A percentile compares a stretch with the other conserved stretches of the same genome.
Evolutionary conservation across 2,888 invertebrate species (phyloP).

Genomic region (Mythimna vitellina): DNA sequence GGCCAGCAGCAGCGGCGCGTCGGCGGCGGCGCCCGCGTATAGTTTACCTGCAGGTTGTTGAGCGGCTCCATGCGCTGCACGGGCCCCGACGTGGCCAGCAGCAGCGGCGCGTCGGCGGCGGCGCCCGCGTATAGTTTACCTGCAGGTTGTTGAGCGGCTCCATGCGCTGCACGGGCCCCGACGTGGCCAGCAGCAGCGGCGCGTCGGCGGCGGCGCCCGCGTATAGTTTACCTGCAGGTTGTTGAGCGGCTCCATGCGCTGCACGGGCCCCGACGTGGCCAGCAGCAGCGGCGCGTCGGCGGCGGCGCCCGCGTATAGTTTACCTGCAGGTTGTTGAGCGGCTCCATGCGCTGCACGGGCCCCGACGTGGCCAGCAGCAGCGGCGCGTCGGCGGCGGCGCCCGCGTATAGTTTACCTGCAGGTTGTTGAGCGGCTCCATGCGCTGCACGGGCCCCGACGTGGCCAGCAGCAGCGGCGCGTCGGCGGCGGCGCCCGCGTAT

Average conservation of each 20-base stretch:
- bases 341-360: conserved; percentile 99
- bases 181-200: conserved; percentile 94
- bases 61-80: conserved; percentile 99
- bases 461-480: conserved; percentile 94
- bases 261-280: conserved; percentile 96
- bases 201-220: conserved; percentile 93
- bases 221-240: too few relatives aligned
- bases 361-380: conserved; percentile 96
- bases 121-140: too few relatives aligned
- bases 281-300: conserved; percentile 95
- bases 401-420: too few relatives aligned
- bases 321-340: conserved; percentile 98
- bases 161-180: conserved; percentile 98
- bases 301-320: conserved; percentile 91
- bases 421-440: conserved; percentile 99
- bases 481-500: conserved; percentile 92
- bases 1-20: conserved; percentile 94
- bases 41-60: conserved; percentile 98
- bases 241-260: conserved; percentile 99
- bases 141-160: conserved; percentile 99
- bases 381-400: conserved; percentile 93
- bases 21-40: conserved; percentile 92
- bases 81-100: conserved; percentile 96
- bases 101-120: conserved; percentile 94
- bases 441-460: conserved; percentile 98